Evolutionary conservation across 2,797 vertebrate species (phyloP), one percentile per base, ranked within the genome.

Genomic region (Neopelma chrysocephalum): DNA sequence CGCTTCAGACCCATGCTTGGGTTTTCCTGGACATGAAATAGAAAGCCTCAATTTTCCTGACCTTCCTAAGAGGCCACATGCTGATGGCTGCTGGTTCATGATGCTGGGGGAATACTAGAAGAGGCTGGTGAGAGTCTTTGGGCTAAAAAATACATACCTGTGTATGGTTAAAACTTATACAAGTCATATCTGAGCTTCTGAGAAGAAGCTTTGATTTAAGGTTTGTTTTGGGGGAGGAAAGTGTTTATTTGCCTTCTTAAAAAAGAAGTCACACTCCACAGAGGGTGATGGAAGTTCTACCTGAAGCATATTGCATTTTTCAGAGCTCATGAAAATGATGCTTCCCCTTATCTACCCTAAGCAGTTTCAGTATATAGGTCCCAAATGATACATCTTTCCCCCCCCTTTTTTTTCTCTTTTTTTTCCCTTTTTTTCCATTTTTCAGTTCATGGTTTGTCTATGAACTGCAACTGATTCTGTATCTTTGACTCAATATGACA

Each of bases 291-390:
- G 73, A 93, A 82, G n/a, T 51, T 90, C 42, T 86, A 92, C 70
- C 88, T 84, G 82, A 50, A 95, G 45, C 65, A 91, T 86, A 86
- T 90, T 91, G 70, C 17, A 48, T 82, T 93, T 92, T 82, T 90
- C 61, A 82, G 54, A 89, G 43, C 60, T 78, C 1, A 4, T 77
- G 50, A 89, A 94, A 77, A 84, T 48, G 12, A 40, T 42, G 7
- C 45, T 91, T 94, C 15, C 27, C 47, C 21, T 83, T 69, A 75
- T 48, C 50, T 90, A 54, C 58, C 19, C 38, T 56, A 22, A 84
- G 34, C 8, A 81, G 29, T 82, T 84, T 51, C 56, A 77, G 10
- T 54, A 25, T 87, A 71, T 64, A 82, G 3, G 34, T 80, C 85
- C 42, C 70, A 34, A 82, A 90, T 65, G 31, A 56, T 8, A 23